Conservation (phyloP, 2,797 vertebrate species). For the Crypturellus tataupa region DNA sequence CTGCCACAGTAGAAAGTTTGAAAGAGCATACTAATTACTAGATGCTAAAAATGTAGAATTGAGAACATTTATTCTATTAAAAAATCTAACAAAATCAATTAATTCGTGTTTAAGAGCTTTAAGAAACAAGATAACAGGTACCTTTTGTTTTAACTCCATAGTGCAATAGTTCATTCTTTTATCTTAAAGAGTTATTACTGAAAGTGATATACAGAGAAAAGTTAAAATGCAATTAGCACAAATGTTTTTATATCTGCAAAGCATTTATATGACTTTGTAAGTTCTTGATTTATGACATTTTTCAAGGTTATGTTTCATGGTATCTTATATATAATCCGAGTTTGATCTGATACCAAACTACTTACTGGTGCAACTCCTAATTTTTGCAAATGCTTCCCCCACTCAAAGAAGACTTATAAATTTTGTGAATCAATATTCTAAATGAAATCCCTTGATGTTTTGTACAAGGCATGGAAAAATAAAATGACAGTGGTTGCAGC, state of each 20-base stretch:
- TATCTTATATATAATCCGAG: background rate
- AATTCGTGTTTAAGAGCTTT: background rate
- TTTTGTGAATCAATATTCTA: background rate
- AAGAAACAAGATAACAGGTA: background rate
- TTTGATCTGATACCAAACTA: background rate
- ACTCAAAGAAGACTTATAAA: background rate
- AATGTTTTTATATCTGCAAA: background rate
- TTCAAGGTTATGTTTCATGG: background rate
- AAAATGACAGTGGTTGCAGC: background rate
- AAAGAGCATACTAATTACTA: background rate
- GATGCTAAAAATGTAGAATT: conserved; percentile 9
- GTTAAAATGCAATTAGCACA: background rate
- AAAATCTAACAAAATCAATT: background rate
- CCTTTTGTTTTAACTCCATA: background rate
- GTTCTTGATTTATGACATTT: background rate
- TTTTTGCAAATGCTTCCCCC: background rate
- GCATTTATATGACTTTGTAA: background rate
- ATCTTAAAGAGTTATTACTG: background rate
- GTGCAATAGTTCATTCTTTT: background rate
- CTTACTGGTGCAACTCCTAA: background rate
- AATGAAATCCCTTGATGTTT: background rate
- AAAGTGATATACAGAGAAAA: background rate
- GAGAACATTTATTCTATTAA: background rate
- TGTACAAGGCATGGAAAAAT: background rate
- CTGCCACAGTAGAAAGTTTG: background rate